A percentile compares a stretch with the other conserved stretches of the same genome.
Conservation (phyloP, 2,113 vertebrate genomes). For the Eulemur rufifrons region DNA sequence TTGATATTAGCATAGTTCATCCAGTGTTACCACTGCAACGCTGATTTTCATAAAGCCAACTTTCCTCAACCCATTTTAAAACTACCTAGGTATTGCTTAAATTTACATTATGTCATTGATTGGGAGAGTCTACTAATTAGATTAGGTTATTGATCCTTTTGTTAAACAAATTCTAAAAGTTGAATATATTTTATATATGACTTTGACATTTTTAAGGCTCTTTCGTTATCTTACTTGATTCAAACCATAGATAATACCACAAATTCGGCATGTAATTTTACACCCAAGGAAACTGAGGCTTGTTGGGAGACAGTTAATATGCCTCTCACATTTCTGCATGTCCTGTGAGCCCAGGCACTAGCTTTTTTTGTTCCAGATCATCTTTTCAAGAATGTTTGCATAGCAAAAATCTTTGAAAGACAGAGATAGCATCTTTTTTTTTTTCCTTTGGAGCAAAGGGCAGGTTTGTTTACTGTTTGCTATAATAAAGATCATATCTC, state of each 20-base stretch:
- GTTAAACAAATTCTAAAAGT: neutral
- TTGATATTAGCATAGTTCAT: neutral
- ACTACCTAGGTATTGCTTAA: neutral
- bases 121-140: neutral
- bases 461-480: neutral
- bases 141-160: neutral
- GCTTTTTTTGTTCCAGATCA: neutral
- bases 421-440: neutral
- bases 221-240: neutral
- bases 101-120: neutral
- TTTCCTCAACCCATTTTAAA: neutral
- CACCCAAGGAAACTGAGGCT: neutral
- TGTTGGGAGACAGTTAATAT: neutral
- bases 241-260: neutral
- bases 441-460: neutral
- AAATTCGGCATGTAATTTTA: neutral
- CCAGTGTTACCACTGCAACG: neutral
- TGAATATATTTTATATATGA: neutral
- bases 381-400: neutral
- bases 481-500: neutral
- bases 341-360: neutral
- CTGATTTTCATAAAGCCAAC: neutral
- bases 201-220: neutral
- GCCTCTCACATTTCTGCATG: neutral
- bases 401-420: neutral